Conservation (phyloP, 2,888 invertebrate genomes). For the Dioctria rufipes region DNA sequence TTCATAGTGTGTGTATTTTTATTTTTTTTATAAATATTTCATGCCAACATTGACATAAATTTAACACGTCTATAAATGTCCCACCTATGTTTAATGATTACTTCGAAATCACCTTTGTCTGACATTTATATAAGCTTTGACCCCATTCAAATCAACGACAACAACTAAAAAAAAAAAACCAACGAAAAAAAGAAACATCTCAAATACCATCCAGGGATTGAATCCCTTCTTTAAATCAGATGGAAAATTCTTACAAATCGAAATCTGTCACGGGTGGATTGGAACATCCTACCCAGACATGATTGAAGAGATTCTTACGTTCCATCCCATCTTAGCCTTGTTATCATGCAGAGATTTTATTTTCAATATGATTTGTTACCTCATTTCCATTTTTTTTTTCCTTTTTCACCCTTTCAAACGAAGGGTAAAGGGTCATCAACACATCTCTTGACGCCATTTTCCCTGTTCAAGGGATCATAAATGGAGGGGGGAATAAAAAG, state of each 20-base stretch:
- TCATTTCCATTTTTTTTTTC: not conserved
- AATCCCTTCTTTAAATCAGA: slow-evolving; percentile 4
- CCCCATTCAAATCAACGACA: not conserved
- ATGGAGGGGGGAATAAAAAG: not conserved
- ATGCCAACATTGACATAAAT: too few relatives aligned
- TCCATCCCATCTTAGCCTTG: slow-evolving; percentile 6
- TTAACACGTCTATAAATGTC: too few relatives aligned
- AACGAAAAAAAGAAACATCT: not conserved
- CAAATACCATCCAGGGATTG: not conserved
- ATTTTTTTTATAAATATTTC: too few relatives aligned
- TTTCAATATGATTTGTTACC: slow-evolving; percentile 9
- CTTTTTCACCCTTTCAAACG: not conserved
- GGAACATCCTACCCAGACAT: slow-evolving; percentile 9
- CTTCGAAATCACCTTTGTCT: not conserved
- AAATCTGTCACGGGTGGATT: slow-evolving; percentile 15
- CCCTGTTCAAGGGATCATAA: not conserved
- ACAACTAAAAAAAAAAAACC: not conserved
- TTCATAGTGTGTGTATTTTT: too few relatives aligned
- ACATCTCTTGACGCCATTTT: slow-evolving; percentile 2
- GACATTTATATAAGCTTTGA: not conserved
- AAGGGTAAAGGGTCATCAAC: slow-evolving; percentile 3
- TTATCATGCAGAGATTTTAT: slow-evolving; percentile 18
- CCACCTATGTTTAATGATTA: not conserved
- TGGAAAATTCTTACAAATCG: slow-evolving; percentile 15
- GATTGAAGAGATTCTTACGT: slow-evolving; percentile 9